Evolutionary conservation across 2,113 vertebrate species (phyloP), one percentile per base, ranked within the genome.

Genomic region (Cinclus cinclus): DNA sequence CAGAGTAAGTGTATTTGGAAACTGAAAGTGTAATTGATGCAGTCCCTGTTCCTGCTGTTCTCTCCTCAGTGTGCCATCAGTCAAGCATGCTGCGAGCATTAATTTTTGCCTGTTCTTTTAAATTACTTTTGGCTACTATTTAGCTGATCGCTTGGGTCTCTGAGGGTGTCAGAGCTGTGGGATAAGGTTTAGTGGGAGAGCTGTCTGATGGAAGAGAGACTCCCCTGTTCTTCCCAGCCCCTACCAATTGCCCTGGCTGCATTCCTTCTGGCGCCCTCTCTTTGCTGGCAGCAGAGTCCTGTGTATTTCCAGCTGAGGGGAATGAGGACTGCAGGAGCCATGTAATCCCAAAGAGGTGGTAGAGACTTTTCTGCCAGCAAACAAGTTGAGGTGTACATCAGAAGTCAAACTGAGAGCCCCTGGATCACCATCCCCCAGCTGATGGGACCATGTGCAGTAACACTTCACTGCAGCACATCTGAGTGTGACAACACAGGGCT

Each of bases 191-290:
- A 62, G 31, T 2, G 3, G 13, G 33, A 70, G 46, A 86, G 9
- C 15, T 39, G 2, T 25, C 41, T 65, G 46, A 24, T 39, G 23
- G 21, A 52, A 58, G 8, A 60, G 35, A 31, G 8, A 33, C 2
- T 3, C 3, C 18, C 6, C 5, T 15, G 28, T 25, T 46, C 10
- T 63, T 67, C 33, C 20, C 30, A 35, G 60, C 22, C 14, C 35
- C 35, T 56, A 53, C 13, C 0, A 0, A 2, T 56, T 2, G 0
- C 21, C 24, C 18, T 56, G 56, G 46, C 49, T 30, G 11, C 2
- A 2, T 33, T 62, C 42, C 25, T 59, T 53, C 30, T 50, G 41
- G 6, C 49, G 11, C 58, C 60, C 16, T 0, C 44, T 71, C 18
- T 52, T 42, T 31, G 6, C 55, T 64, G 63, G 25, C 68, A 83